Percentiles rank a stretch among this genome's conserved stretches.
phyloP scores from a whole-genome alignment of 1,140 invertebrate genomes.

The Ooceraea biroi region DNA sequence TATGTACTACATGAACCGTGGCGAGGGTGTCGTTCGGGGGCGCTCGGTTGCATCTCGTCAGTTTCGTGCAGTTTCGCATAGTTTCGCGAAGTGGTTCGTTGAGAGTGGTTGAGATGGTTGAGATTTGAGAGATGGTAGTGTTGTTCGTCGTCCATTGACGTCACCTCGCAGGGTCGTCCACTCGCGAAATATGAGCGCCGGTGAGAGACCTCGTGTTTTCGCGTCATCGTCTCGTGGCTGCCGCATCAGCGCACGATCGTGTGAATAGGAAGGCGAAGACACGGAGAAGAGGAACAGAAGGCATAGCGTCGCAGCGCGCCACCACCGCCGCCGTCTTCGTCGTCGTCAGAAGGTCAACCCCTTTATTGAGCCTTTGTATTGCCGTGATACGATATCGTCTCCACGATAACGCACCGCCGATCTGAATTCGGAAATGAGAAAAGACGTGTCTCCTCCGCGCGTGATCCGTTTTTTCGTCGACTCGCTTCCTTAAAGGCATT shows the following conservation, averaged over 20 bases:
- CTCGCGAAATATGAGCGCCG: slow-evolving; percentile 29
- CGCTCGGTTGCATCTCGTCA: too few species aligned
- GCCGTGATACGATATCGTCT: neutral
- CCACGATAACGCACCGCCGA: slow-evolving; percentile 17
- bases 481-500: slow-evolving; percentile 6
- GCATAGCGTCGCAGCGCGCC: slow-evolving; percentile 8
- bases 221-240: slow-evolving; percentile 8
- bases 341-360: slow-evolving; percentile 39
- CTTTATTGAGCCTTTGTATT: slow-evolving; percentile 6
- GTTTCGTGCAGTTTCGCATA: too few species aligned
- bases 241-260: slow-evolving; percentile 14
- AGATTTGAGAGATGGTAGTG: too few species aligned
- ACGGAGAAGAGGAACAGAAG: too few species aligned
- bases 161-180: neutral
- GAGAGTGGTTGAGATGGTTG: too few species aligned
- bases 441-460: too few species aligned
- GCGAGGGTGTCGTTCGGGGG: too few species aligned
- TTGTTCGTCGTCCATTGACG: neutral
- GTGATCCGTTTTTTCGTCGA: neutral
- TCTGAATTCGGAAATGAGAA: too few species aligned
- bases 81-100: slow-evolving; percentile 33
- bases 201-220: neutral
- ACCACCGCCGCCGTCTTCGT: too few species aligned
- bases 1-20: too few species aligned
- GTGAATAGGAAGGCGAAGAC: slow-evolving; percentile 8